These are phyloP conservation scores for Diadema setosum DNA, from an alignment of 35 echinoderm and acorn worm genomes.

Conservation along the genomic window DNA sequence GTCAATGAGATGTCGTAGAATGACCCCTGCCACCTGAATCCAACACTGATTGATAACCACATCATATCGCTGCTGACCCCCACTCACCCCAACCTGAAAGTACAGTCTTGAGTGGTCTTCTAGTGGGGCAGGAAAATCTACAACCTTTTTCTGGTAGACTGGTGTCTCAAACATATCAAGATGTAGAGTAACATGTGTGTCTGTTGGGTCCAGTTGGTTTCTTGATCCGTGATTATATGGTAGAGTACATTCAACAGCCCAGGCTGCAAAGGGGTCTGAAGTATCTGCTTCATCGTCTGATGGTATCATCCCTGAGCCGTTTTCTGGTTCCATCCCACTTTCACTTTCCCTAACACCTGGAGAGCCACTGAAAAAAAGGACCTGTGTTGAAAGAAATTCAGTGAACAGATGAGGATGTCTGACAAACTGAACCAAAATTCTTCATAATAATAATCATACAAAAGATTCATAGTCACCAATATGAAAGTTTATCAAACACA, in stretches of 20 bases:
- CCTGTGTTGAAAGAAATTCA: neutral
- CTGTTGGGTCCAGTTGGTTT: too few relatives aligned
- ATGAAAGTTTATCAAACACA: too few relatives aligned
- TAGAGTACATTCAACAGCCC: neutral
- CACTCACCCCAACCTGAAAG: slow-evolving; percentile 13
- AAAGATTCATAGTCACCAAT: too few relatives aligned
- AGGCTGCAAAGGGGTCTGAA: neutral
- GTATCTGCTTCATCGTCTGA: neutral
- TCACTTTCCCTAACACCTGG: neutral
- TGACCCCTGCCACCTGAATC: neutral
- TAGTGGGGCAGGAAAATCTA: neutral
- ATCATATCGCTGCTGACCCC: neutral
- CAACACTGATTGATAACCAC: slow-evolving; percentile 17
- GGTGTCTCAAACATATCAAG: slow-evolving; percentile 3
- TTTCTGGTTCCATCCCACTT: neutral
- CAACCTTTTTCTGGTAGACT: neutral
- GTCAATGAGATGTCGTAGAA: neutral
- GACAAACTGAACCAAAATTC: too few relatives aligned
- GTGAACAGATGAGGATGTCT: too few relatives aligned
- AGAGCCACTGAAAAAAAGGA: neutral
- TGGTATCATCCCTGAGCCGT: neutral
- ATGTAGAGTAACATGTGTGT: neutral
- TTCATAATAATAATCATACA: too few relatives aligned
- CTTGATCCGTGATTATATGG: neutral
- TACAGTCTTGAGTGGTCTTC: neutral